A percentile compares a stretch with the other conserved stretches of the same genome.
phyloP scores from a whole-genome alignment of 2,113 vertebrate genomes.

The Heterotis niloticus region DNA sequence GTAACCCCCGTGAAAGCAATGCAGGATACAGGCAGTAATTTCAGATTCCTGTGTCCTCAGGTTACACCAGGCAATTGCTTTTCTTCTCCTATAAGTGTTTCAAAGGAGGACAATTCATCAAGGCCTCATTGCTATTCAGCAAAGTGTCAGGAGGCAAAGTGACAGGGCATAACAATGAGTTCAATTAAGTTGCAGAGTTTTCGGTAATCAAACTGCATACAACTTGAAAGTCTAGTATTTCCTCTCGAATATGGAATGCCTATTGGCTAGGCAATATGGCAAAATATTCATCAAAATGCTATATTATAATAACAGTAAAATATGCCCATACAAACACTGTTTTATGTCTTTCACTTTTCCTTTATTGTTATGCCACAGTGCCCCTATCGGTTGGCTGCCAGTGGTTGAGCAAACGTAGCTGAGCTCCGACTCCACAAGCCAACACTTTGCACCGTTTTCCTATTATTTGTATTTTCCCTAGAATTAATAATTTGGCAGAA shows the following conservation, averaged over 20 bases:
- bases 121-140: constrained; percentile 56
- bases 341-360: background rate
- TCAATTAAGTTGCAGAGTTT: constrained; percentile 36
- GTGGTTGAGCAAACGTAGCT: background rate
- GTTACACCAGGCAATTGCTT: constrained; percentile 30
- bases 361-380: background rate
- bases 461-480: background rate
- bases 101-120: constrained; percentile 52
- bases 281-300: background rate
- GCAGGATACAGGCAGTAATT: constrained; percentile 22
- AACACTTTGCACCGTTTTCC: background rate
- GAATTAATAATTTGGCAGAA: background rate
- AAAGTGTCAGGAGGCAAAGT: constrained; percentile 49
- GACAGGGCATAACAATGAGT: constrained; percentile 59
- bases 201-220: constrained; percentile 52
- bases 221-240: constrained; percentile 24
- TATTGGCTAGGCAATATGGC: constrained; percentile 32
- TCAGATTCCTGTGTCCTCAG: constrained; percentile 17
- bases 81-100: constrained; percentile 28
- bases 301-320: no score
- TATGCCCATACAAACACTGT: no score
- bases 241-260: constrained; percentile 45
- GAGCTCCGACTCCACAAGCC: background rate
- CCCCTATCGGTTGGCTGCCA: background rate
- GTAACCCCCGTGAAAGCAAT: constrained; percentile 12